These are phyloP conservation scores for Sparus aurata DNA, from an alignment of 2,797 vertebrate species.

Conservation along the genomic window DNA sequence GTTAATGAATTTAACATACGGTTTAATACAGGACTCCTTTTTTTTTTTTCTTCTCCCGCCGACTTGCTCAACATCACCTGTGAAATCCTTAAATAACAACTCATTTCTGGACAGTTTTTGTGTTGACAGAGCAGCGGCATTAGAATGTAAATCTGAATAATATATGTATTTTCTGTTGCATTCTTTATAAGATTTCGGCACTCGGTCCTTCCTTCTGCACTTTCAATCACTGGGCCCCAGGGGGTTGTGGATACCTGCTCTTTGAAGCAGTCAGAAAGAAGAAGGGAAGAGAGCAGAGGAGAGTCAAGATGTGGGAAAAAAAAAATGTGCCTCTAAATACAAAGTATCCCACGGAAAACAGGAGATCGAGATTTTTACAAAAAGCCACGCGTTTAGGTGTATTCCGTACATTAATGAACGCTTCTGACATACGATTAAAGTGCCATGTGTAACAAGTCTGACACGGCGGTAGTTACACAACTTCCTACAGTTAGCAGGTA, in stretches of 20 bases:
- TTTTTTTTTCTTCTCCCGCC: neutral
- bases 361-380: constrained; percentile 55
- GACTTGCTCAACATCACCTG: constrained; percentile 48
- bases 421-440: constrained; percentile 2
- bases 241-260: constrained; percentile 84
- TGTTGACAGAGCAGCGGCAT: constrained; percentile 72
- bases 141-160: constrained; percentile 85
- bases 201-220: constrained; percentile 82
- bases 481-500: neutral
- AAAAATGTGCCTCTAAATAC: constrained; percentile 72
- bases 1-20: constrained; percentile 67
- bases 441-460: neutral
- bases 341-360: constrained; percentile 66
- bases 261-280: constrained; percentile 81
- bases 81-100: constrained; percentile 74
- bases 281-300: constrained; percentile 49
- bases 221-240: constrained; percentile 82
- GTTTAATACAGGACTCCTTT: constrained; percentile 44
- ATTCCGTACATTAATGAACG: constrained; percentile 41
- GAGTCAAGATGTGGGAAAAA: constrained; percentile 72
- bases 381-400: constrained; percentile 32
- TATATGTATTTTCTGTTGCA: constrained; percentile 84
- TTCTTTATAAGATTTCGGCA: constrained; percentile 86
- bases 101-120: constrained; percentile 63
- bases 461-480: neutral